A percentile compares a stretch with the other conserved stretches of the same genome.
Conservation (phyloP, 2,888 invertebrate genomes). For the Calliphora vomitoria region DNA sequence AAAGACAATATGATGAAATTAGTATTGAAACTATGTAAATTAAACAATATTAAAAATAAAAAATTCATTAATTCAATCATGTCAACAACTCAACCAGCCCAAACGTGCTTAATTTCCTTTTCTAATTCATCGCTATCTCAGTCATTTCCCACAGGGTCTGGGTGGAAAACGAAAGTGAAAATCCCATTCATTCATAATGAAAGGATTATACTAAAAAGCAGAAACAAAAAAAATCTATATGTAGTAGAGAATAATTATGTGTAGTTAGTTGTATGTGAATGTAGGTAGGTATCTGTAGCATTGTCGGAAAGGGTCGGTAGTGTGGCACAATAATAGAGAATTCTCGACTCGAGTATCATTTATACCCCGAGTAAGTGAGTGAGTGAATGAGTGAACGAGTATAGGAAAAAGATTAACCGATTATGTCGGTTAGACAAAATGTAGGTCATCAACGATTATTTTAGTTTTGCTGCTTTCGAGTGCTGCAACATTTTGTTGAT, state of each 20-base stretch:
- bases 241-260: neutral
- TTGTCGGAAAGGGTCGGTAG: neutral
- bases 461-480: slow-evolving; percentile 42
- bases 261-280: neutral
- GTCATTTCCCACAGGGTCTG: slow-evolving; percentile 10
- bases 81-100: too few species aligned
- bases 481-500: slow-evolving; percentile 48
- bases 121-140: neutral
- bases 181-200: slow-evolving; percentile 45
- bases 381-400: slow-evolving; percentile 16
- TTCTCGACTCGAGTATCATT: slow-evolving; percentile 44
- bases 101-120: too few species aligned
- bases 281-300: neutral
- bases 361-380: slow-evolving; percentile 14
- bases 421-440: slow-evolving; percentile 70
- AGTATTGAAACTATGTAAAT: too few species aligned
- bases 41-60: too few species aligned
- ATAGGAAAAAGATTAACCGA: slow-evolving; percentile 71
- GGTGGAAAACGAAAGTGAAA: slow-evolving; percentile 59
- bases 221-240: slow-evolving; percentile 11
- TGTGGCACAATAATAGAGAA: slow-evolving; percentile 24
- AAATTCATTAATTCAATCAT: too few species aligned
- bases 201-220: slow-evolving; percentile 19
- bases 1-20: too few species aligned
- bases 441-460: slow-evolving; percentile 72